Evolutionary conservation across 2,888 invertebrate genomes (phyloP).

Genomic region (Eudemis profundana): DNA sequence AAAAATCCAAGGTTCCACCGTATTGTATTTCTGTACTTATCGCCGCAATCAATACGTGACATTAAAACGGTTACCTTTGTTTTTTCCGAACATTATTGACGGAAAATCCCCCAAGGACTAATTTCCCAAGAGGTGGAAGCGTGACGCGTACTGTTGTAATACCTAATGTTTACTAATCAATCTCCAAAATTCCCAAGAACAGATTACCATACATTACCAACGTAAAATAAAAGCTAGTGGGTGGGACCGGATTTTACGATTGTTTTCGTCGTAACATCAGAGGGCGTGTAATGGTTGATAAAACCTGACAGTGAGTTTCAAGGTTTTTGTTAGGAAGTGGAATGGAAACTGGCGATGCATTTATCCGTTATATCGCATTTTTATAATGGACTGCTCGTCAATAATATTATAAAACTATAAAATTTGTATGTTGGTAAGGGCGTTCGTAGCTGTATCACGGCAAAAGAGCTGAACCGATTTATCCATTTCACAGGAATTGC

Average conservation of each 20-base stretch:
- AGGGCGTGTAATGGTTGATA: constrained; percentile 24
- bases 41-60: neutral
- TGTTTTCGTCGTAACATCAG: neutral
- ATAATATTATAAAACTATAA: constrained; percentile 1
- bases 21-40: neutral
- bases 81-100: neutral
- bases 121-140: neutral
- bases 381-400: too few relatives aligned
- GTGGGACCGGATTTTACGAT: constrained; percentile 7
- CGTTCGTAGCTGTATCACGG: too few relatives aligned
- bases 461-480: too few relatives aligned
- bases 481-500: too few relatives aligned
- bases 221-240: constrained; percentile 10
- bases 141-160: neutral
- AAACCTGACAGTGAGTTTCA: constrained; percentile 23
- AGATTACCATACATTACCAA: constrained; percentile 3
- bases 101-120: neutral
- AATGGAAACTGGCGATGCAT: neutral
- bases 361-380: too few relatives aligned
- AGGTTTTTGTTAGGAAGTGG: constrained; percentile 15
- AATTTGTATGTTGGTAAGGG: too few relatives aligned
- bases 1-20: neutral
- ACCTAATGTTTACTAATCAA: neutral
- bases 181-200: neutral
- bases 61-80: neutral